Percentiles rank a stretch among this genome's conserved stretches.
phyloP scores from a whole-genome alignment of 2,797 vertebrate species.

The Pseudocheirus occidentalis region DNA sequence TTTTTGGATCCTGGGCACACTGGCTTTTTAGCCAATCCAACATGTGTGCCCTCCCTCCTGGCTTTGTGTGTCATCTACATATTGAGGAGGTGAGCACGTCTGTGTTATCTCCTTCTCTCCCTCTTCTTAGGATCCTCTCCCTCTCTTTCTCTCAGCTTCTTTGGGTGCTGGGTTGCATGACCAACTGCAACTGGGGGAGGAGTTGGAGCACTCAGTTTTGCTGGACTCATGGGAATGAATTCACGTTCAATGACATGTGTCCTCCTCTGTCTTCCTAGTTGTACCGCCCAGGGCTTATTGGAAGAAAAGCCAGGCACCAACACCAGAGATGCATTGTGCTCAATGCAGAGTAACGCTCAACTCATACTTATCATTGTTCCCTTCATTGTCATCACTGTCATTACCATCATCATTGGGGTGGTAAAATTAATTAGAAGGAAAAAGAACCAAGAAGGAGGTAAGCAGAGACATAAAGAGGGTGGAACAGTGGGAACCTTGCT shows the following conservation, averaged over 20 bases:
- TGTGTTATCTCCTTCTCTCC: neutral
- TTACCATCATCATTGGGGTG: accelerated
- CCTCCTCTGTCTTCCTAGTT: neutral
- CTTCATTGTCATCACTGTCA: neutral
- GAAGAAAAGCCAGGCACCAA: neutral
- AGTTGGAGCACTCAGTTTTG: neutral
- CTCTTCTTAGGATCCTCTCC: neutral
- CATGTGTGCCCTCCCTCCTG: neutral
- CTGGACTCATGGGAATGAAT: neutral
- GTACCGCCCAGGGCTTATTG: neutral
- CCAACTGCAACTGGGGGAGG: no score
- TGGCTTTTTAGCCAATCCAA: neutral
- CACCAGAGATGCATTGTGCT: neutral
- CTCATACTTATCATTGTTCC: neutral
- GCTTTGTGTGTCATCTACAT: no score
- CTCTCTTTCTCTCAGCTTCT: neutral
- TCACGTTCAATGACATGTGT: neutral
- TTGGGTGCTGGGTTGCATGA: no score
- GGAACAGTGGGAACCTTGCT: neutral
- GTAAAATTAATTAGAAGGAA: neutral
- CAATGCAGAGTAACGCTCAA: accelerated
- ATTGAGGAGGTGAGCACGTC: neutral
- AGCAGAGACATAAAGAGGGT: neutral
- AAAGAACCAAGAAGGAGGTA: neutral
- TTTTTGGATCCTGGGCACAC: neutral